Percentiles rank a stretch among this genome's conserved stretches.
These are phyloP conservation scores for Lophius piscatorius DNA, from an alignment of 2,113 vertebrate species.

Conservation along the genomic window DNA sequence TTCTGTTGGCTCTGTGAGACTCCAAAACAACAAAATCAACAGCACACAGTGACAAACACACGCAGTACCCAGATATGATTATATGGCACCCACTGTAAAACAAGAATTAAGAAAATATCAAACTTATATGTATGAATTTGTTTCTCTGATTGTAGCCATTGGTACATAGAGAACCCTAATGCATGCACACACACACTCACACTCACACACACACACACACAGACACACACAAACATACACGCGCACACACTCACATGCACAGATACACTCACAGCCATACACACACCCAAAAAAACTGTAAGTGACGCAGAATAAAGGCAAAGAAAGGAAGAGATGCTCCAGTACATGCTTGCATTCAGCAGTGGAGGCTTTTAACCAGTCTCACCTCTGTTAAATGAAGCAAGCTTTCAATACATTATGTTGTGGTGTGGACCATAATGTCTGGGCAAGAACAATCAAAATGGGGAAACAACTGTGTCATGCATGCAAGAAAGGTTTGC, in stretches of 20 bases:
- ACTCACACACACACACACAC: neutral
- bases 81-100: neutral
- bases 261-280: neutral
- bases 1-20: too few relatives aligned
- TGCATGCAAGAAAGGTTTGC: neutral
- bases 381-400: slow-evolving; percentile 58
- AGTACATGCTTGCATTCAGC: slow-evolving; percentile 33
- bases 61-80: neutral
- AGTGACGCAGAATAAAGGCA: slow-evolving; percentile 55
- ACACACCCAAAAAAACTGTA: neutral
- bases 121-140: neutral
- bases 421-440: slow-evolving; percentile 11
- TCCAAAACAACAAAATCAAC: slow-evolving; percentile 11
- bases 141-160: slow-evolving; percentile 1
- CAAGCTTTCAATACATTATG: slow-evolving; percentile 36
- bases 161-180: neutral
- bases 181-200: neutral
- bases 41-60: slow-evolving; percentile 5
- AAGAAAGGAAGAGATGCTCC: slow-evolving; percentile 38
- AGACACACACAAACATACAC: neutral
- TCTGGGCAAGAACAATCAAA: slow-evolving; percentile 43
- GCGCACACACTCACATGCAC: neutral
- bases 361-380: slow-evolving; percentile 59
- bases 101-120: too few relatives aligned
- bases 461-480: slow-evolving; percentile 28